Conservation (phyloP, 2,113 vertebrate species). For the Megaptera novaeangliae region DNA sequence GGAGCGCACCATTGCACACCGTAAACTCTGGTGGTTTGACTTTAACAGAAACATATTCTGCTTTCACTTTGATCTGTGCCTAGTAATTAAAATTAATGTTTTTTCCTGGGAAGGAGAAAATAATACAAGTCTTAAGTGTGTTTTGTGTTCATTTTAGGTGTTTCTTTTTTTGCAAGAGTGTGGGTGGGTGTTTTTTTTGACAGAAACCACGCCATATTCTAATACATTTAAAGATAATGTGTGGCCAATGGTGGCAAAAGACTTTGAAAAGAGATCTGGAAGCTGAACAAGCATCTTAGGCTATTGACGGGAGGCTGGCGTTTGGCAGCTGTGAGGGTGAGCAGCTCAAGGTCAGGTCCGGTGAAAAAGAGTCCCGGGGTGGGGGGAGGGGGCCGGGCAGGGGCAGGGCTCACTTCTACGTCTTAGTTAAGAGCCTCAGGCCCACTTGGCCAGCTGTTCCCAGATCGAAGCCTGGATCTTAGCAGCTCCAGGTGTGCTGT, state of each 20-base stretch:
- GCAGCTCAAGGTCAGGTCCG: not conserved
- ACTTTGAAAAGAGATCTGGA: not conserved
- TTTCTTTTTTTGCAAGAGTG: not conserved
- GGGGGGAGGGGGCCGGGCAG: not conserved
- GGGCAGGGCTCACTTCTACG: not conserved
- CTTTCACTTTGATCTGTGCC: slow-evolving; percentile 36
- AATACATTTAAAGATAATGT: not conserved
- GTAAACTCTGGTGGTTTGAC: not conserved
- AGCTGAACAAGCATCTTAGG: not conserved
- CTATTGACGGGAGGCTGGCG: not conserved
- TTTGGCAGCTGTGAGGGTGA: not conserved
- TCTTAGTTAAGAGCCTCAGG: not conserved
- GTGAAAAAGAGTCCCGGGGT: not conserved
- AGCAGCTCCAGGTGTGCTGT: not conserved
- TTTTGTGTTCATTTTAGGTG: not conserved
- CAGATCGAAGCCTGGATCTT: not conserved
- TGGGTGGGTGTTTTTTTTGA: not conserved
- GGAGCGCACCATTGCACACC: not conserved
- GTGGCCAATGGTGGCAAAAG: not conserved
- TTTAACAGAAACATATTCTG: not conserved
- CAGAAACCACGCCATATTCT: slow-evolving; percentile 3
- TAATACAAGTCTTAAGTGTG: not conserved
- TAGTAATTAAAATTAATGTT: not conserved
- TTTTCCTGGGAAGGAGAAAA: slow-evolving; percentile 14
- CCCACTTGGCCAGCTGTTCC: not conserved